Evolutionary conservation across 2,113 vertebrate species (phyloP), one percentile per base, ranked within the genome.

Genomic region (Semnornis frantzii): DNA sequence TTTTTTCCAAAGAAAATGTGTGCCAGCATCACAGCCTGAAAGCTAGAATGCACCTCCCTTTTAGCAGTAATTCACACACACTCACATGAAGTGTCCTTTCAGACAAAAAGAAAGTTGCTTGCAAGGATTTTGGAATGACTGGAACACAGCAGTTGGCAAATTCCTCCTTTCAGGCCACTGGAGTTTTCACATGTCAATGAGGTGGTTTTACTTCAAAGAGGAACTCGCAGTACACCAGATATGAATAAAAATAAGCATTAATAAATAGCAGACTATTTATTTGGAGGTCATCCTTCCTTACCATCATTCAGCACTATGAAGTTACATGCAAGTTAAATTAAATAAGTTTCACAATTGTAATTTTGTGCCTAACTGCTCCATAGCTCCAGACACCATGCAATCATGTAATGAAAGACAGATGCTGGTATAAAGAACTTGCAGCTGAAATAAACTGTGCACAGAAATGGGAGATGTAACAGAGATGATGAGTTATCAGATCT

Each of bases 321-420:
- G 60, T 93, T 91, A 73, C 69, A 37, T 46, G 69, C 82, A 82
- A 91, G 64, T 88, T 88, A 94, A 94, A 87, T 92, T 81, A 83
- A 91, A 89, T 60, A n/a, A 16, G 71, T 75, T 90, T 87, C 72
- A 91, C 60, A 69, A 85, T 91, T 4, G 1, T 76, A 31, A 37
- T 87, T 87, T 72, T 70, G 62, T 91, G 91, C 81, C 70, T 90
- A 66, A 39, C 55, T 82, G 31, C 46, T 84, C 72, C 62, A 50
- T 20, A 74, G 58, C 80, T 39, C n/a, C 82, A 78, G 82, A 83
- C 71, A 92, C 65, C 39, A 68, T 75, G 65, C 65, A 94, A 85
- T 87, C 72, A 65, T 69, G 34, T 95, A 90, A 95, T 91, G 62
- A 94, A 92, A 95, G 66, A 81, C 85, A 94, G 89, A 94, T 94